Evolutionary conservation across 2,888 invertebrate genomes (phyloP), one percentile per base, ranked within the genome.

Genomic region (Elaeidobius kamerunicus): DNA sequence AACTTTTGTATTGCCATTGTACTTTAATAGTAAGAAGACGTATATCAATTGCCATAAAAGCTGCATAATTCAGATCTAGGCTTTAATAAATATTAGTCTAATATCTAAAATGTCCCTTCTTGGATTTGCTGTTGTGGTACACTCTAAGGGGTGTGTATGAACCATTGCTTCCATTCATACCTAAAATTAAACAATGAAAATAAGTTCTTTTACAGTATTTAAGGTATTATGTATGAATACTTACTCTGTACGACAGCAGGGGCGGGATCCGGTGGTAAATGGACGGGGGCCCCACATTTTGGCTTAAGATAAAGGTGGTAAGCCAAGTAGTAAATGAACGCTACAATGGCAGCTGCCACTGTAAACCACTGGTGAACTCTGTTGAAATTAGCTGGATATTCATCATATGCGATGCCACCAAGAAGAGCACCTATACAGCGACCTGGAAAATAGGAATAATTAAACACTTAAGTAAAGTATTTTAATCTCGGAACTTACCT

Each of bases 91-190:
- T 43, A 43, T 28, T 19, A 35, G 5, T 42, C 79, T 78, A 89
- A 73, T 88, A 89, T 70, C 88, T 83, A 76, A 88, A 89, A 69
- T 88, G 87, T 55, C 87, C 88, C 73, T 88, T 88, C 67, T 83
- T 82, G 57, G 86, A 87, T 65, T 86, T 78, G 65, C 86, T 86
- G 67, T 89, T 88, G 72, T 89, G 88, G 67, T 89, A 89, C 9
- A 89, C 87, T 62, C 88, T 76, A 68, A 89, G 78, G 1, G 88
- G 88, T 12, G 88, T 86, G 67, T 89, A 89, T 57, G 80, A 83
- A 45, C 87, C 86, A 60, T 81, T 82, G 40, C n/a, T n/a, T n/a
- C 70, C 72, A 67, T 83, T 47, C 47, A 47, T 47, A 28, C 47
- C 47, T 47, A 19, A 17, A 44, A 32, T 28, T 3, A 42, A 27